Conservation (phyloP, 2,797 vertebrate species). For the Petrocephalus schoutedeni region DNA sequence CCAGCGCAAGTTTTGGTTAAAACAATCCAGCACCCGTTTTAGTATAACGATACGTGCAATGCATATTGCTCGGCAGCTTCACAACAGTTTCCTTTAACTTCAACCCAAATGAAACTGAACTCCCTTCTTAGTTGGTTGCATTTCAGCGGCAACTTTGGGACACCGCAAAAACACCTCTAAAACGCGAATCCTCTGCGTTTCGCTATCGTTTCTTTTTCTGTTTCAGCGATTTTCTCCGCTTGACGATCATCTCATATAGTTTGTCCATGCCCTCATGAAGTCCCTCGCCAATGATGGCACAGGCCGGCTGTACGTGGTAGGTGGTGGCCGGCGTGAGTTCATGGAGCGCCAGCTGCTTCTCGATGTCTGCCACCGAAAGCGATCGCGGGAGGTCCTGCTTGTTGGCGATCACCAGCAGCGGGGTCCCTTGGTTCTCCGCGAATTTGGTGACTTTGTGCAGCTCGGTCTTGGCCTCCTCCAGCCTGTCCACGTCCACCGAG, state of each 20-base stretch:
- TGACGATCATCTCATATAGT: slow-evolving; percentile 94
- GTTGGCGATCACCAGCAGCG: slow-evolving; percentile 93
- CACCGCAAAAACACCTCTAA: not conserved
- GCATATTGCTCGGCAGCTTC: slow-evolving; percentile 17
- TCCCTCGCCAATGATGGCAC: slow-evolving; percentile 95
- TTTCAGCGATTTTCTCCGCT: slow-evolving; percentile 86
- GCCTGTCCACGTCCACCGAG: slow-evolving; percentile 88
- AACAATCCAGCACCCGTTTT: slow-evolving; percentile 30
- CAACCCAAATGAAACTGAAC: slow-evolving; percentile 39
- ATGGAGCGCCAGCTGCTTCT: slow-evolving; percentile 84
- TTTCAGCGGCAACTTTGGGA: slow-evolving; percentile 34
- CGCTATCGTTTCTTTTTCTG: slow-evolving; percentile 87
- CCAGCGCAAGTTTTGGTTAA: slow-evolving; percentile 46
- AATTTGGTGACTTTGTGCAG: slow-evolving; percentile 95
- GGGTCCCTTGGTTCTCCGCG: slow-evolving; percentile 91
- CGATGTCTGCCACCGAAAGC: slow-evolving; percentile 85
- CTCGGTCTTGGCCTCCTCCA: slow-evolving; percentile 92
- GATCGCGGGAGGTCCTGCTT: slow-evolving; percentile 95
- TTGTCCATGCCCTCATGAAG: slow-evolving; percentile 96
- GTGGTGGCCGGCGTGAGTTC: slow-evolving; percentile 87
- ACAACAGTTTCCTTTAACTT: slow-evolving; percentile 38
- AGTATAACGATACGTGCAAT: slow-evolving; percentile 28
- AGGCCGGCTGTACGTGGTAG: slow-evolving; percentile 93
- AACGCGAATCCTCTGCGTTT: not conserved
- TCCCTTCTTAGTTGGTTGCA: not conserved